Percentiles rank a stretch among this genome's conserved stretches.
Conservation (phyloP, 1,140 invertebrate species). For the Palaemon carinicauda region DNA sequence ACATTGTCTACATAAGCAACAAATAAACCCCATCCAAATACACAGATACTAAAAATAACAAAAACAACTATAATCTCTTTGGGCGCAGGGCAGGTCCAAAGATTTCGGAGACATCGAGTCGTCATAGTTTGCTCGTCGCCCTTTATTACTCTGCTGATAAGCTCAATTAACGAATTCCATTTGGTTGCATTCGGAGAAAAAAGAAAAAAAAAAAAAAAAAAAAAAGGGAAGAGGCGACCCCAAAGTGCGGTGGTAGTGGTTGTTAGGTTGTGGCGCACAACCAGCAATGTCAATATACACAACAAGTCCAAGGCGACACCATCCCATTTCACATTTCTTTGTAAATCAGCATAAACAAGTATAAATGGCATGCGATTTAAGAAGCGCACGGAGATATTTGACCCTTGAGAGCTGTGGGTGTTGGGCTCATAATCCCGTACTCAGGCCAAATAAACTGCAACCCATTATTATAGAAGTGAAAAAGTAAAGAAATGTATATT, state of each 20-base stretch:
- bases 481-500: slow-evolving; percentile 52
- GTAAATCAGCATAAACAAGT: slow-evolving; percentile 55
- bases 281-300: background rate
- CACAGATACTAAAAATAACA: too few relatives aligned
- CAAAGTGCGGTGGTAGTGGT: background rate
- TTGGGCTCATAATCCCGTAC: slow-evolving; percentile 14
- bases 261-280: background rate
- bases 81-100: too few relatives aligned
- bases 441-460: slow-evolving; percentile 22
- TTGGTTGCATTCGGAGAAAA: too few relatives aligned
- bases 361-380: slow-evolving; percentile 47
- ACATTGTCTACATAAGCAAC: too few relatives aligned
- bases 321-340: slow-evolving; percentile 51
- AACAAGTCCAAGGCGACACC: slow-evolving; percentile 25
- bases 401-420: slow-evolving; percentile 6
- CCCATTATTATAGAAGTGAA: slow-evolving; percentile 48
- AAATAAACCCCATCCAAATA: too few relatives aligned
- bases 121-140: too few relatives aligned
- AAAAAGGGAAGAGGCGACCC: background rate
- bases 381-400: background rate
- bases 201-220: too few relatives aligned
- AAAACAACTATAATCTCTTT: too few relatives aligned
- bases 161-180: too few relatives aligned
- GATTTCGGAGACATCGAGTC: too few relatives aligned
- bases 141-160: too few relatives aligned